Conservation (phyloP, 53 echinoderm and acorn worm species). For the Paracentrotus lividus region DNA sequence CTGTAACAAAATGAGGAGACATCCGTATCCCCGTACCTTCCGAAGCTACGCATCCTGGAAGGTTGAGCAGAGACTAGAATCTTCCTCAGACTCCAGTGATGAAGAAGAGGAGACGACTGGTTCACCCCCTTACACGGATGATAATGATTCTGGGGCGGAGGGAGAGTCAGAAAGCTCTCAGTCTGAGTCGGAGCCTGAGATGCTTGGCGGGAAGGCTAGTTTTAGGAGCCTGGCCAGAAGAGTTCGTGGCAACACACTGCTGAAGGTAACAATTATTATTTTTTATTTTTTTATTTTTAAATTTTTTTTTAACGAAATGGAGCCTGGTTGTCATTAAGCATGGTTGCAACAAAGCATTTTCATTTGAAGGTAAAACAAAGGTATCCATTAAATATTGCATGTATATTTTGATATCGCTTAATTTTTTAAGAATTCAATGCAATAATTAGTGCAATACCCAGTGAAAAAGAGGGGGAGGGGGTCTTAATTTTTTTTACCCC, state of each 20-base stretch:
- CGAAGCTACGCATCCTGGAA: neutral
- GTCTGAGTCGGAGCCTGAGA: neutral
- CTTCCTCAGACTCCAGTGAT: neutral
- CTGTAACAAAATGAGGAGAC: neutral
- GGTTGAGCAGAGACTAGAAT: neutral
- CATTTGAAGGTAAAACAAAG: no score
- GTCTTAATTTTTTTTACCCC: no score
- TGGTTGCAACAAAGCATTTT: no score
- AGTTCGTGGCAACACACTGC: neutral
- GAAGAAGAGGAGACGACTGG: neutral
- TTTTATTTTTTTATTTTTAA: no score
- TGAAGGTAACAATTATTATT: neutral
- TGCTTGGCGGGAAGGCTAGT: neutral
- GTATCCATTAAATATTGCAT: no score
- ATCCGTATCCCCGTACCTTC: neutral
- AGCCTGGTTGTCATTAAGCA: no score
- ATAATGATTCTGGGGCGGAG: neutral
- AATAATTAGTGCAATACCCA: no score
- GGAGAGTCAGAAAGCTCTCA: conserved; percentile 19
- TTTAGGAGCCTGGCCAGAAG: neutral
- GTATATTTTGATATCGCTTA: no score
- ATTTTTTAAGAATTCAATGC: no score
- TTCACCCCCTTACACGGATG: neutral
- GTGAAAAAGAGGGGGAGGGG: no score
- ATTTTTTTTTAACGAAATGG: no score